phyloP scores from a whole-genome alignment of 2,113 vertebrate genomes.

The Gila orcuttii region DNA sequence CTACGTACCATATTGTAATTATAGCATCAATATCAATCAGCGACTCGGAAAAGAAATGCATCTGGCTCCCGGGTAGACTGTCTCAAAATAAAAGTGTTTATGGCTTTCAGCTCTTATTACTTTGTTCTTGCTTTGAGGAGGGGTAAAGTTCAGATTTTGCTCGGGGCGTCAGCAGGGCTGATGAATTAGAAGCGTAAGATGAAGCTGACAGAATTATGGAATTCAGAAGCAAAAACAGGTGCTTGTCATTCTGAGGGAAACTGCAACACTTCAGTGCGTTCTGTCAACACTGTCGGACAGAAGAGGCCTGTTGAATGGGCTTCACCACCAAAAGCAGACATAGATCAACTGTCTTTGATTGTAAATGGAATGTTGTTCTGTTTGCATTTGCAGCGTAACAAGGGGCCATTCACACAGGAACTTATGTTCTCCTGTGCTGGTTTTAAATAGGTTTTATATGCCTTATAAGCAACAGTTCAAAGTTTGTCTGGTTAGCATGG shows the following conservation, averaged over 20 bases:
- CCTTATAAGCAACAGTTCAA: not conserved
- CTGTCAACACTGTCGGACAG: conserved; percentile 41
- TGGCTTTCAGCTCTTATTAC: conserved; percentile 32
- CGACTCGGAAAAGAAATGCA: not conserved
- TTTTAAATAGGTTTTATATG: not conserved
- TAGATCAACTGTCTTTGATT: conserved; percentile 33
- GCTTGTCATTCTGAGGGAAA: conserved; percentile 36
- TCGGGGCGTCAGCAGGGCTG: not conserved
- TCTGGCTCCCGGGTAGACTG: conserved; percentile 17
- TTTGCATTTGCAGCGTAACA: not conserved
- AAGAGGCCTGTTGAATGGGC: conserved; percentile 32
- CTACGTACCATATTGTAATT: conserved; percentile 30
- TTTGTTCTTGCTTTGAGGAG: conserved; percentile 6
- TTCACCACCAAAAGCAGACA: conserved; percentile 3
- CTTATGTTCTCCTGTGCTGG: not conserved
- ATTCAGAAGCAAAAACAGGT: conserved; percentile 35
- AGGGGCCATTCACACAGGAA: not conserved
- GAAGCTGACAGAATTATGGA: conserved; percentile 39
- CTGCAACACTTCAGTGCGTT: conserved; percentile 46
- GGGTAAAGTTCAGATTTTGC: conserved; percentile 18
- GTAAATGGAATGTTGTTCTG: not conserved
- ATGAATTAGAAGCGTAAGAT: conserved; percentile 20
- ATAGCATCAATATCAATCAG: conserved; percentile 38
- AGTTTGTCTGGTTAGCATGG: not conserved
- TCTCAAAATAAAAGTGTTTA: conserved; percentile 47